A percentile compares a stretch with the other conserved stretches of the same genome.
phyloP scores from a whole-genome alignment of 1,140 invertebrate species.

The Lysiphlebus fabarum region DNA sequence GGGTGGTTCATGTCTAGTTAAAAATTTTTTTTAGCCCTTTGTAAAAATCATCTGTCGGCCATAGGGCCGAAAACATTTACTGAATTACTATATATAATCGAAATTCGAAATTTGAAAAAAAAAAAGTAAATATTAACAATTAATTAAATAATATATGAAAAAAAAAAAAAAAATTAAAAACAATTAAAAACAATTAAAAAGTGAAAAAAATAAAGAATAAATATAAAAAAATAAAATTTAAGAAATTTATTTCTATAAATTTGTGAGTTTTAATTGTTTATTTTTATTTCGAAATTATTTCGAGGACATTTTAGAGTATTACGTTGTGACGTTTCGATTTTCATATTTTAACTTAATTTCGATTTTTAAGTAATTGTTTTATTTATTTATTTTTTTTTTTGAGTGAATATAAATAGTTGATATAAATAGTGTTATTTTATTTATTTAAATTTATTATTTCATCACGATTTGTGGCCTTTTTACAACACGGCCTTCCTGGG shows the following conservation, averaged over 20 bases:
- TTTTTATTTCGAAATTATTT: neutral
- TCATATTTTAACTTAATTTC: too few relatives aligned
- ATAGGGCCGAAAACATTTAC: slow-evolving; percentile 1
- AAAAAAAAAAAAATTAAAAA: too few relatives aligned
- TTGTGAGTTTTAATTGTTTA: neutral
- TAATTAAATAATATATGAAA: too few relatives aligned
- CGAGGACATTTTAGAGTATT: too few relatives aligned
- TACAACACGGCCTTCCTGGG: neutral
- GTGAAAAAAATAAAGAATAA: neutral
- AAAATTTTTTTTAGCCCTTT: slow-evolving; percentile 15
- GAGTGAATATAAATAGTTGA: slow-evolving; percentile 1
- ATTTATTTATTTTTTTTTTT: neutral
- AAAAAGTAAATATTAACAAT: too few relatives aligned
- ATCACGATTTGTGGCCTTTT: slow-evolving; percentile 3
- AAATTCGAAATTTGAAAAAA: too few relatives aligned
- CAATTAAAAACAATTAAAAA: neutral
- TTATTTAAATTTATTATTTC: slow-evolving; percentile 2
- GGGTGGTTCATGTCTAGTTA: slow-evolving; percentile 6
- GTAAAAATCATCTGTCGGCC: slow-evolving; percentile 9
- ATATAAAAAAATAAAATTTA: neutral
- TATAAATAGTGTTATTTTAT: too few relatives aligned
- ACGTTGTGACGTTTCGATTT: too few relatives aligned
- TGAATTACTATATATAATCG: neutral
- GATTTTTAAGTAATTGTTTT: too few relatives aligned
- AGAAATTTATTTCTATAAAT: neutral